Base-by-base conservation (phyloP, 2,888 invertebrate species). In the Miltochrista miniata region DNA sequence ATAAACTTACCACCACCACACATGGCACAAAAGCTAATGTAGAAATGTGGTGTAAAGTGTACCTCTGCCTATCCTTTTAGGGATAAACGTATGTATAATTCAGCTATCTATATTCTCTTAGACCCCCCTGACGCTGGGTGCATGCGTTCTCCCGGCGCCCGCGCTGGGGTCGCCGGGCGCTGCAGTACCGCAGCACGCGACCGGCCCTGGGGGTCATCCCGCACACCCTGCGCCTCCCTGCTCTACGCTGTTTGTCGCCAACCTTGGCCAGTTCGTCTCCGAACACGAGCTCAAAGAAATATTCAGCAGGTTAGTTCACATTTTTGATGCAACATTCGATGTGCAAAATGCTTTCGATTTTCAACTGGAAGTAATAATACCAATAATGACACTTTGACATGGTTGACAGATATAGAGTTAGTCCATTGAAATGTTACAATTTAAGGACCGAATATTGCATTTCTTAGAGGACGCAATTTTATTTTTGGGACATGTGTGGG, bases 211-310 rank as follows among this genome's bases (percentile, higher is more conserved):
- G 83, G 96, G 95, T 72, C 90, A 92, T 69, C 90, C 92, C 57
- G 85, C 92, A 66, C 93, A 93, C 73, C 90, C 93, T 48, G 96
- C 96, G 85, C 96, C 96, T 71, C 98, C 98, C 72, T 98, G 98
- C 93, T 98, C 98, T 76, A 99, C 99, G 70, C 95, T 99, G 70
- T 99, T 99, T 93, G 98, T 99, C 83, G 99, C 99, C 81, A 99
- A 99, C 92, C 94, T 99, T 81, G 98, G 99, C 70, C 98, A 98
- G 91, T 98, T 97, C 89, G 98, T 98, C 79, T 98, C 98, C 70
- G 99, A 99, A 92, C 98, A 99, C 84, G 99, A 99, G 91, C 95
- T 99, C 72, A 98, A 98, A 93, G 98, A 98, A 92, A 96, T 99
- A 83, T 98, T 99, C 93, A 96, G 96, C 95, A 98, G 98, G 98